A percentile compares a stretch with the other conserved stretches of the same genome.
These are phyloP conservation scores for Artemia sinica DNA, from an alignment of 2,888 invertebrate genomes.

Conservation along the genomic window DNA sequence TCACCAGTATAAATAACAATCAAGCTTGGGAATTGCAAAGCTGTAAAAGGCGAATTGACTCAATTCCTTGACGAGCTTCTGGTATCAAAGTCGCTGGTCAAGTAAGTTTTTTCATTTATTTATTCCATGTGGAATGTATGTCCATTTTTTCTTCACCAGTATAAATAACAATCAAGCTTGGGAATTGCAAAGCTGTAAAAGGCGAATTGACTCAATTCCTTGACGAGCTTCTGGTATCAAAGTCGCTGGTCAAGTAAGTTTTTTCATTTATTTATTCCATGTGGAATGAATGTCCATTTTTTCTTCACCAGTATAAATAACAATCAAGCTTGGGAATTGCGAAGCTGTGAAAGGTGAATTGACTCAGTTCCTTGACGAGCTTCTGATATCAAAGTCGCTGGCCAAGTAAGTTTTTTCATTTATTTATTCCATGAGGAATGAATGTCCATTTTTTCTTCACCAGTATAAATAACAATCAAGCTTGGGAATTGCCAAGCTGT, in stretches of 20 bases:
- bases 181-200: too few relatives aligned
- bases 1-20: constrained; percentile 74
- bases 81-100: constrained; percentile 81
- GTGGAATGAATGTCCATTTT: too few relatives aligned
- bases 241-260: too few relatives aligned
- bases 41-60: constrained; percentile 80
- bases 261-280: too few relatives aligned
- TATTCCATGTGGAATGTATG: too few relatives aligned
- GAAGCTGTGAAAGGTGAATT: constrained; percentile 84
- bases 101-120: constrained; percentile 35
- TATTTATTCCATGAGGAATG: too few relatives aligned
- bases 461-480: constrained; percentile 66
- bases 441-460: too few relatives aligned
- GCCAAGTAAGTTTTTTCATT: constrained; percentile 45
- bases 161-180: too few relatives aligned
- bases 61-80: constrained; percentile 98
- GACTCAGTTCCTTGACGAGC: constrained; percentile 96
- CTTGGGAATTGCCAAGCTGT: constrained; percentile 87
- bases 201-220: too few relatives aligned
- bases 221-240: too few relatives aligned
- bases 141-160: too few relatives aligned
- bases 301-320: constrained; percentile 44
- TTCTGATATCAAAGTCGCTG: constrained; percentile 84
- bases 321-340: constrained; percentile 82
- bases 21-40: constrained; percentile 85